Conservation (phyloP, 2,797 vertebrate species). For the Syndactyla subalaris region DNA sequence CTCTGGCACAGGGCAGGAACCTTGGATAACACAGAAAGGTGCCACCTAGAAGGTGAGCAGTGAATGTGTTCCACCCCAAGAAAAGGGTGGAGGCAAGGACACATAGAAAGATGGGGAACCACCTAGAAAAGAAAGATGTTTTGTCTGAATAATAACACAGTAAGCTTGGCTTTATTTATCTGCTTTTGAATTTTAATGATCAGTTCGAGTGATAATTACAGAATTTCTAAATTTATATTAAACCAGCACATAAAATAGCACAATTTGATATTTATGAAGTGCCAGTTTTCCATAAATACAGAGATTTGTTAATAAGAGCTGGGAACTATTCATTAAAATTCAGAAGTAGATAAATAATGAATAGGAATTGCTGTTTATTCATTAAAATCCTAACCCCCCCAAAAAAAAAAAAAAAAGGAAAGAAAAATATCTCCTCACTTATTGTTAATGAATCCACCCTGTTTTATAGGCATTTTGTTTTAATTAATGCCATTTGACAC, state of each 20-base stretch:
- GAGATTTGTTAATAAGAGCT: constrained; percentile 77
- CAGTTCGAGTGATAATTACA: constrained; percentile 76
- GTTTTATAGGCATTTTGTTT: constrained; percentile 56
- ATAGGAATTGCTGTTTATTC: constrained; percentile 79
- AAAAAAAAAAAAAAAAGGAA: neutral
- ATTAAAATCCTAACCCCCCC: constrained; percentile 62
- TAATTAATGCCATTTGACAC: constrained; percentile 68
- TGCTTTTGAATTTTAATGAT: constrained; percentile 80
- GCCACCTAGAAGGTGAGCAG: neutral
- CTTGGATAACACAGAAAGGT: neutral
- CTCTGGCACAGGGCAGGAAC: neutral
- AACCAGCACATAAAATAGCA: constrained; percentile 75
- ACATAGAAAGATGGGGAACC: neutral
- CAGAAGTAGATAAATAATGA: constrained; percentile 81
- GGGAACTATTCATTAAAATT: constrained; percentile 80
- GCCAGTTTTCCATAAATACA: constrained; percentile 78
- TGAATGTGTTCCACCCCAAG: neutral
- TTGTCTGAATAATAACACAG: constrained; percentile 64
- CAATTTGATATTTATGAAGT: constrained; percentile 79
- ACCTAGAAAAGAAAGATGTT: constrained; percentile 25
- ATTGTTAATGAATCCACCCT: constrained; percentile 56
- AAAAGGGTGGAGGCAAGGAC: neutral
- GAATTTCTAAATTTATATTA: constrained; percentile 80
- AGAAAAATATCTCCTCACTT: constrained; percentile 35
- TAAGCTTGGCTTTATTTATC: constrained; percentile 73